Percentiles rank a stretch among this genome's conserved stretches.
Evolutionary conservation across 1,140 invertebrate genomes (phyloP).

Genomic region (Araneus ventricosus): DNA sequence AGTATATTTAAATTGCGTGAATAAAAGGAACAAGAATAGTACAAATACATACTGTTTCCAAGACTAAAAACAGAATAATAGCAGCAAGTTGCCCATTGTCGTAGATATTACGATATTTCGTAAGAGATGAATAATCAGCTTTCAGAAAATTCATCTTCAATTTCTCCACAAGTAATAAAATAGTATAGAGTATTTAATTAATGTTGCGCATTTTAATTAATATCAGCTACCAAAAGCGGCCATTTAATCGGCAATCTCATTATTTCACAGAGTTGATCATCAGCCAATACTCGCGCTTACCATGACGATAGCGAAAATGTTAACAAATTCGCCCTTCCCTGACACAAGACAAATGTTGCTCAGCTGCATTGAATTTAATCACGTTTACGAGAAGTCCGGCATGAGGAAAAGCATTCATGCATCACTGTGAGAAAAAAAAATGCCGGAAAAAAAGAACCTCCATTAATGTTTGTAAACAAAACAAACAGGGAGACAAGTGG

Average conservation of each 20-base stretch:
- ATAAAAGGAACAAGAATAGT: too few relatives aligned
- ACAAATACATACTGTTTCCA: slow-evolving; percentile 38
- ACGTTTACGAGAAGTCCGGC: background rate
- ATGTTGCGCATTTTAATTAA: too few relatives aligned
- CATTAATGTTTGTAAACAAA: background rate
- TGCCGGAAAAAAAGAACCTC: too few relatives aligned
- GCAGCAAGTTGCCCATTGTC: slow-evolving; percentile 59
- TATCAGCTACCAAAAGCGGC: too few relatives aligned
- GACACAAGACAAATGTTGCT: too few relatives aligned
- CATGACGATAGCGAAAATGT: background rate
- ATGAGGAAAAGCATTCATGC: background rate
- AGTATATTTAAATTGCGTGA: too few relatives aligned
- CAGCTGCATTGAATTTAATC: background rate
- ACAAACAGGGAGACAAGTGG: background rate
- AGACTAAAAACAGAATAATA: slow-evolving; percentile 55
- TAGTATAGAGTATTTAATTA: background rate
- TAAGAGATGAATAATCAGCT: slow-evolving; percentile 41
- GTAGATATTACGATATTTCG: slow-evolving; percentile 47
- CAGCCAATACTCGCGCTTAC: too few relatives aligned
- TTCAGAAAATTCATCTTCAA: slow-evolving; percentile 59
- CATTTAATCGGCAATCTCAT: too few relatives aligned
- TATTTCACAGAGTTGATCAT: too few relatives aligned
- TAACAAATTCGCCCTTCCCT: background rate
- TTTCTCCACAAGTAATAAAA: background rate
- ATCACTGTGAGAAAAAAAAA: too few relatives aligned